Percentiles rank a stretch among this genome's conserved stretches.
Conservation (phyloP, 2,113 vertebrate genomes). For the zebrafish (Danio rerio) region GRCz12tu NC_133193.1:17142001-17142500, state of each 20-base stretch:
- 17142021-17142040: too few relatives aligned
- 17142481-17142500: too few relatives aligned
- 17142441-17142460: background rate
- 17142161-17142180: too few relatives aligned
- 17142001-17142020: too few relatives aligned
- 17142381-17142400: conserved; percentile 66
- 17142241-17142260: conserved; percentile 79
- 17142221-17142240: conserved; percentile 61
- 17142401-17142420: conserved; percentile 73
- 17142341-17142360: conserved; percentile 74
- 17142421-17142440: conserved; percentile 63
- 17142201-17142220: background rate
- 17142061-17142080: too few relatives aligned
- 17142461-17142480: too few relatives aligned
- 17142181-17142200: too few relatives aligned
- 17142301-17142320: conserved; percentile 78
- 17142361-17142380: conserved; percentile 77
- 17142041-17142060: too few relatives aligned
- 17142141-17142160: too few relatives aligned
- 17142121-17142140: too few relatives aligned
- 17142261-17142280: conserved; percentile 80
- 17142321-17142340: conserved; percentile 79
- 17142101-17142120: too few relatives aligned
- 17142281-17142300: conserved; percentile 75
- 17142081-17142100: too few relatives aligned